Evolutionary conservation across 2,113 vertebrate genomes (phyloP), one percentile per base, ranked within the genome.

Genomic region (Porphyrio hochstetteri): DNA sequence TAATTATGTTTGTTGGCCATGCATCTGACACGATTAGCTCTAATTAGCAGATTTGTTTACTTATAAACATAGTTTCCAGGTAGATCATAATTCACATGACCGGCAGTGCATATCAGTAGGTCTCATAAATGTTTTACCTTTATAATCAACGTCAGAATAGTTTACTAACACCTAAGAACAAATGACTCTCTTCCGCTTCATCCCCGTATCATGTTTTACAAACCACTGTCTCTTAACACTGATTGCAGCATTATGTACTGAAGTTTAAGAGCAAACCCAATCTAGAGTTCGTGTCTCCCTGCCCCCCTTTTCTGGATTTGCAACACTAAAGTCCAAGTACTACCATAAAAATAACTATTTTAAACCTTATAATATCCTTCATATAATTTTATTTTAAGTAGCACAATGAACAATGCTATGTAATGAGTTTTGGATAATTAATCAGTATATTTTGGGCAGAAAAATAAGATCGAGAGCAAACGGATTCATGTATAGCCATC

Each of bases 21-120:
- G 64, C 33, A 71, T 74, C 81, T 94, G 77, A 96, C 87, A 88
- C 1, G 31, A 90, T 91, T 94, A 96, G 33, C 55, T 92, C 44
- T 95, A 93, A 88, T 94, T 96, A 81, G 38, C 55, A 80, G 40
- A 70, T 92, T 69, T 95, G 24, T 95, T 92, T 96, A 70, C 57
- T 91, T 42, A 53, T 90, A 75, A 95, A 56, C 38, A 85, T 40
- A 33, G 21, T 90, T 91, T 64, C 15, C 63, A 89, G 69, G 29
- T 91, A 87, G 70, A 35, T 52, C 69, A 71, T 87, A 77, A 86
- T 60, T 94, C 81, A 90, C 35, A 29, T 53, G 72, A 89, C 76
- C 3, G 3, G 28, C 52, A 71, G 53, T 0, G 2, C 29, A 2
- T 72, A 80, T 60, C 81, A 90, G 29, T 38, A 71, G 18, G n/a